Evolutionary conservation across 2,113 vertebrate genomes (phyloP).

Genomic region (Mormyrus iriodes): DNA sequence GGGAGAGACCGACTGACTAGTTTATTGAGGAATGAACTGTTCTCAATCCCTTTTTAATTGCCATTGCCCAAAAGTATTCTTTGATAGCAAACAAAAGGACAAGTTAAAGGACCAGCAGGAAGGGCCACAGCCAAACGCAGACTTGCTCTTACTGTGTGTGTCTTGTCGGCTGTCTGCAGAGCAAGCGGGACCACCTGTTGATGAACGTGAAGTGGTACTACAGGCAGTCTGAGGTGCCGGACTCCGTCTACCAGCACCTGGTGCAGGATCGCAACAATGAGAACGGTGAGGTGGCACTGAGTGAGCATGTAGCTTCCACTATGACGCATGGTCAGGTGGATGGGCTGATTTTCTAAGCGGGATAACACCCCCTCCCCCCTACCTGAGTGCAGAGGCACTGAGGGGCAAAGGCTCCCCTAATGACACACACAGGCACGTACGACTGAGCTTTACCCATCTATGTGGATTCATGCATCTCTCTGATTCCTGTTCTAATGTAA

Average conservation of each 20-base stretch:
- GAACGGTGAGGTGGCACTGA: conserved; percentile 69
- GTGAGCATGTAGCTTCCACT: not conserved
- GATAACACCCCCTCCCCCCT: not conserved
- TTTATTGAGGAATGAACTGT: conserved; percentile 58
- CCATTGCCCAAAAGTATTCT: conserved; percentile 47
- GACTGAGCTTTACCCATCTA: not conserved
- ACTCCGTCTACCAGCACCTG: conserved; percentile 98
- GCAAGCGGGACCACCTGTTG: conserved; percentile 98
- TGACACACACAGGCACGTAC: not conserved
- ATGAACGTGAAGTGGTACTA: conserved; percentile 99
- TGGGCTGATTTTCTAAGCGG: not conserved
- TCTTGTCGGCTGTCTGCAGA: conserved; percentile 62
- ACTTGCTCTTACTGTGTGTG: conserved; percentile 42
- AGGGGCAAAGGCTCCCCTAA: not conserved
- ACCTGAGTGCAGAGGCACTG: not conserved
- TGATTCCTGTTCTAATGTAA: not conserved
- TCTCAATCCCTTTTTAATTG: conserved; percentile 64
- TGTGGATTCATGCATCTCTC: not conserved
- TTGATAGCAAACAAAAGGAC: conserved; percentile 41
- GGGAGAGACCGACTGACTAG: conserved; percentile 36
- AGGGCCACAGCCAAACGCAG: conserved; percentile 22
- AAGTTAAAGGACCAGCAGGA: conserved; percentile 28
- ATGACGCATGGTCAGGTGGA: not conserved
- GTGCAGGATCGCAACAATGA: conserved; percentile 98
- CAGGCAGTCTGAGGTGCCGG: conserved; percentile 97